Base-by-base conservation (phyloP, 2,797 vertebrate species). In the Coccyzus lansbergi region DNA sequence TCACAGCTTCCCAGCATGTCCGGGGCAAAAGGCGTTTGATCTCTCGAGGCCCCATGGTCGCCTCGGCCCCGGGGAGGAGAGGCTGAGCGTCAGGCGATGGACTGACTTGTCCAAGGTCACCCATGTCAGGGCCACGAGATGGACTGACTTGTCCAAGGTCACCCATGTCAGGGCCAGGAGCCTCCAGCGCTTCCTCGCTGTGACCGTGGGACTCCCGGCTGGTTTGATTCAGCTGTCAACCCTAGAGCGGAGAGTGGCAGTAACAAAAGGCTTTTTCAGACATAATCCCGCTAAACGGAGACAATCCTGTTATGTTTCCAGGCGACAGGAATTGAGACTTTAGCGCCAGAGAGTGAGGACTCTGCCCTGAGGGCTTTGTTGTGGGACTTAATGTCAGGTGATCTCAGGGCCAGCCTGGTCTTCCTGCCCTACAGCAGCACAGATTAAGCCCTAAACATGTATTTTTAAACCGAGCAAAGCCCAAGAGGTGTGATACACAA, bases 271-370 rank as follows among this genome's bases (percentile, higher is more conserved):
- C 92, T 93, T 95, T 95, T 93, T 94, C 91, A 95, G 91, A 78
- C 91, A 72, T 96, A 96, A 96, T 96, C 94, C 96, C 76, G 31
- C 92, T 95, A 95, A 97, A 94, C 2, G 60, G 91, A 96, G 93
- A 93, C 95, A 95, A 96, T 96, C 93, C 95, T 91, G 93, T 97
- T 97, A 95, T 53, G 93, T 95, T 96, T 96, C 96, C 91, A 95
- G 84, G 95, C 85, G 87, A 95, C 95, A 92, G 91, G 95, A 92
- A 93, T 83, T 93, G 96, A 95, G 95, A 95, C 89, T 95, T 93
- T 31, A 96, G 95, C 92, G 93, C 92, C 87, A 86, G 91, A 89
- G 70, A 89, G 77, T 76, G 89, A 95, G 89, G 95, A 92, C 94
- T 96, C 72, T 96, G 93, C 96, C 94, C 91, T 93, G 81, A 88